A percentile compares a stretch with the other conserved stretches of the same genome.
Evolutionary conservation across 2,113 vertebrate species (phyloP).

Genomic region (Sinocyclocheilus maitianheensis): DNA sequence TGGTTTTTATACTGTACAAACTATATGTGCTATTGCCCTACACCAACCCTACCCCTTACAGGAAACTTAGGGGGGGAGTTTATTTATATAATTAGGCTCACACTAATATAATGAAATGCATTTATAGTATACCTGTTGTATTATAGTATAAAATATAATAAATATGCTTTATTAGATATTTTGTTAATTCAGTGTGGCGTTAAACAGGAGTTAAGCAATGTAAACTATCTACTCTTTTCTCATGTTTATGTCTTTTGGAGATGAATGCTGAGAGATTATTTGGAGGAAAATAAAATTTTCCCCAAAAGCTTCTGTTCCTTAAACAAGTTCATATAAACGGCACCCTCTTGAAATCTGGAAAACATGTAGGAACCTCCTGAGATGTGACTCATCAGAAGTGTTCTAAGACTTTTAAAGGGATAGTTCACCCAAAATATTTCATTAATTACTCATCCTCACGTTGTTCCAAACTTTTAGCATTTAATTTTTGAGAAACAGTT

Average conservation of each 20-base stretch:
- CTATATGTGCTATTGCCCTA: too few species aligned
- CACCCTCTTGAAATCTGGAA: background rate
- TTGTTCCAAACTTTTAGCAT: background rate
- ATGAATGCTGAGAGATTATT: constrained; percentile 47
- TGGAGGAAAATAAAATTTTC: constrained; percentile 35
- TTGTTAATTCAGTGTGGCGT: too few species aligned
- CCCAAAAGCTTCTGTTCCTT: background rate
- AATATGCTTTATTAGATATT: too few species aligned
- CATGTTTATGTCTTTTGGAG: constrained; percentile 15
- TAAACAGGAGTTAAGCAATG: too few species aligned
- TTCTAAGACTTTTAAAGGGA: too few species aligned
- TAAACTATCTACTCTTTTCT: background rate
- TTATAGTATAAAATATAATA: too few species aligned
- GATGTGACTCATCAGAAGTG: constrained; percentile 1
- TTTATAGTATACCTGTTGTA: too few species aligned
- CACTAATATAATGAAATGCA: too few species aligned
- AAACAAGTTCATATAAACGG: background rate
- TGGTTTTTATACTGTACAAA: too few species aligned
- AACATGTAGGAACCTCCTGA: constrained; percentile 2
- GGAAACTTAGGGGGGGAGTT: too few species aligned
- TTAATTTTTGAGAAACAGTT: background rate
- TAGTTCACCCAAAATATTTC: background rate
- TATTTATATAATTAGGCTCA: too few species aligned
- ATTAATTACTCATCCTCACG: background rate
- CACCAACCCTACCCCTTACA: too few species aligned